Percentiles rank a stretch among this genome's conserved stretches.
These are phyloP conservation scores for Epicampocera succincta DNA, from an alignment of 2,888 invertebrate genomes.

Conservation along the genomic window DNA sequence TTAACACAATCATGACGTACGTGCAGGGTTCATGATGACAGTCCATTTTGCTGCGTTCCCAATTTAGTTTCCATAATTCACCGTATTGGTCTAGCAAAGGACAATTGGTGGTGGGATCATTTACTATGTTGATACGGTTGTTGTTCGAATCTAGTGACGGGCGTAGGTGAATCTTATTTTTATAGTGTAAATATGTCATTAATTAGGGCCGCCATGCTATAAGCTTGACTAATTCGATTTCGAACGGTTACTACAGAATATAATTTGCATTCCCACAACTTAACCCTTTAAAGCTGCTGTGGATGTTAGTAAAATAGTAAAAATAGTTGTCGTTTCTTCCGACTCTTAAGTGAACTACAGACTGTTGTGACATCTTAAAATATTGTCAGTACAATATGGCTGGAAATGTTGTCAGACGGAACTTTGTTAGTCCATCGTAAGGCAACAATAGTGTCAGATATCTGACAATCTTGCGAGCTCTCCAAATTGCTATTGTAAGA, in stretches of 20 bases:
- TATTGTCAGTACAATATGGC: too few relatives aligned
- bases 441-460: too few relatives aligned
- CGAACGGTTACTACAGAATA: slow-evolving; percentile 33
- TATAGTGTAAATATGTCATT: slow-evolving; percentile 56
- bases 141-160: not conserved
- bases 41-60: slow-evolving; percentile 51
- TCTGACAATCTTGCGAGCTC: too few relatives aligned
- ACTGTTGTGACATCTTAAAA: too few relatives aligned
- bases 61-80: slow-evolving; percentile 65
- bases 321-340: too few relatives aligned
- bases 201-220: slow-evolving; percentile 54
- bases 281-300: too few relatives aligned
- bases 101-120: slow-evolving; percentile 31
- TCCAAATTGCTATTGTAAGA: too few relatives aligned
- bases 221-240: slow-evolving; percentile 54
- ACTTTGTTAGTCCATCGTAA: too few relatives aligned
- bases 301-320: too few relatives aligned
- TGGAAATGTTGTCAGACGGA: too few relatives aligned
- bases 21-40: slow-evolving; percentile 42
- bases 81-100: slow-evolving; percentile 48
- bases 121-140: slow-evolving; percentile 10
- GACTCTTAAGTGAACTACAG: too few relatives aligned
- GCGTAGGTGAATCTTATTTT: slow-evolving; percentile 50
- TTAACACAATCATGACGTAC: slow-evolving; percentile 1
- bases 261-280: not conserved